Conservation (phyloP, 2,888 invertebrate genomes). For the Merodon equestris region DNA sequence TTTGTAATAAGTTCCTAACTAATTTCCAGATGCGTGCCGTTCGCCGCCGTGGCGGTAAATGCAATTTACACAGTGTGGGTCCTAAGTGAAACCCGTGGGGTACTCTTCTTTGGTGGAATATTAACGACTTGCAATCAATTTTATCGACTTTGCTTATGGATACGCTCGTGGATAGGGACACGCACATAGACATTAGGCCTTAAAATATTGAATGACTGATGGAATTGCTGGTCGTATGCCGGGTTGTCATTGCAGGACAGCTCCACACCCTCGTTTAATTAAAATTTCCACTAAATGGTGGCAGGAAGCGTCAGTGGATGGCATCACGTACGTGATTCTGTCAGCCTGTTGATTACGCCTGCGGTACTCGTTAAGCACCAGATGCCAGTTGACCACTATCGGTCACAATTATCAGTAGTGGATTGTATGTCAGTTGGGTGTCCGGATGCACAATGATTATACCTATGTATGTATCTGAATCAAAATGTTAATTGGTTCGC, state of each 20-base stretch:
- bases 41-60: conserved; percentile 39
- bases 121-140: conserved; percentile 69
- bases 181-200: conserved; percentile 37
- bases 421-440: background rate
- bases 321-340: conserved; percentile 53
- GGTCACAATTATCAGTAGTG: conserved; percentile 31
- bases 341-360: conserved; percentile 48
- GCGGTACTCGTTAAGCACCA: too few species aligned
- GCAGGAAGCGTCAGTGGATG: conserved; percentile 4
- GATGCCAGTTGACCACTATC: conserved; percentile 31
- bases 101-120: conserved; percentile 50
- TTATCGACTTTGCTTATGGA: conserved; percentile 51
- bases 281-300: conserved; percentile 46
- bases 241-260: conserved; percentile 26
- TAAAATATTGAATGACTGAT: conserved; percentile 63
- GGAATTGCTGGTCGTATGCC: conserved; percentile 33
- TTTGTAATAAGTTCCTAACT: conserved; percentile 66
- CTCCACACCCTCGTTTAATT: conserved; percentile 60
- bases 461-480: too few species aligned
- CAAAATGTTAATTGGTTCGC: too few species aligned
- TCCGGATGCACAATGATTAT: too few species aligned
- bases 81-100: conserved; percentile 65
- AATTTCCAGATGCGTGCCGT: conserved; percentile 58
- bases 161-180: conserved; percentile 7
- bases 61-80: conserved; percentile 67